These are phyloP conservation scores for Drosophila chauvacae DNA, from an alignment of 1,140 invertebrate species.

Conservation along the genomic window DNA sequence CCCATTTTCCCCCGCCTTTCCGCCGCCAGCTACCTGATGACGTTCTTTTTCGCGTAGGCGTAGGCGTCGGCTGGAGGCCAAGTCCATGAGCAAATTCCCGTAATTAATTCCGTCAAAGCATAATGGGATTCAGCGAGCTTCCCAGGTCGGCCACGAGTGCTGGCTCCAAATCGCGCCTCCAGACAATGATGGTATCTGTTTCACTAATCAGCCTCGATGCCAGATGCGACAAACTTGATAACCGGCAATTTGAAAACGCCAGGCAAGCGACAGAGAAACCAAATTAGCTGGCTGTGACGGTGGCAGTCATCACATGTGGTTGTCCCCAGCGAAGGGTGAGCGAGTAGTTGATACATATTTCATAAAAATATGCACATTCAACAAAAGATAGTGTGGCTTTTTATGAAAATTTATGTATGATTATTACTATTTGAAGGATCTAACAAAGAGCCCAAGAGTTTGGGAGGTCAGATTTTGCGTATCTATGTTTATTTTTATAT, in stretches of 20 bases:
- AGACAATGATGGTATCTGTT: constrained; percentile 25
- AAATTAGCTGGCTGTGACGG: constrained; percentile 13
- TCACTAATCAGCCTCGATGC: constrained; percentile 12
- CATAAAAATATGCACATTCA: neutral
- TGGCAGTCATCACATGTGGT: constrained; percentile 6
- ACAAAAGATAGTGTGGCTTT: neutral
- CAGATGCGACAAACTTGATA: constrained; percentile 22
- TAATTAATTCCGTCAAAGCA: constrained; percentile 22
- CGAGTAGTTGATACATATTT: neutral
- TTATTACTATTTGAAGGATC: neutral
- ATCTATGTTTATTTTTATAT: too few relatives aligned
- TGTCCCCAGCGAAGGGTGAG: neutral
- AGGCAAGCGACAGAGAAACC: constrained; percentile 5
- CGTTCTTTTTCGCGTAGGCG: constrained; percentile 5
- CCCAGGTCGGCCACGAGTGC: constrained; percentile 1
- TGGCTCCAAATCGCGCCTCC: constrained; percentile 8
- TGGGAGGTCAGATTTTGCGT: too few relatives aligned
- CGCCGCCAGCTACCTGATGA: neutral
- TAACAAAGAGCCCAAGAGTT: neutral
- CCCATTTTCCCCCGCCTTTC: neutral
- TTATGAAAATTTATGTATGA: neutral
- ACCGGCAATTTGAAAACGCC: constrained; percentile 19
- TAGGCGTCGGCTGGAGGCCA: constrained; percentile 2
- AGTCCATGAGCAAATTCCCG: constrained; percentile 18
- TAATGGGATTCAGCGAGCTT: constrained; percentile 19